Percentiles rank a stretch among this genome's conserved stretches.
Conservation (phyloP, 2,797 vertebrate genomes). For the Momotus momota region DNA sequence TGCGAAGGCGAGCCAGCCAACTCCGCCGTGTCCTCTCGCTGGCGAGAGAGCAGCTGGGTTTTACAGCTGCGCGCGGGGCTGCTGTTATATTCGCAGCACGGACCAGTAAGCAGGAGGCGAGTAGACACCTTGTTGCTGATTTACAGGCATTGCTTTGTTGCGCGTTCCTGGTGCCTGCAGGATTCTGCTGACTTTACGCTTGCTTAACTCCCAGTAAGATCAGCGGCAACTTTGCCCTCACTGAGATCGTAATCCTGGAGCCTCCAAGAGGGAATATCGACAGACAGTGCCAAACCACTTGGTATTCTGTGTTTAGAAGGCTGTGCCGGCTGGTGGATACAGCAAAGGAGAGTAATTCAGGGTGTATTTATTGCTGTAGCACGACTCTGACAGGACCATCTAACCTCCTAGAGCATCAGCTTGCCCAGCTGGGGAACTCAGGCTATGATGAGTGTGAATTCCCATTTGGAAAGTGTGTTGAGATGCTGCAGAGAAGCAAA, state of each 20-base stretch:
- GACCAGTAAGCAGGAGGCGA: neutral
- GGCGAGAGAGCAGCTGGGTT: neutral
- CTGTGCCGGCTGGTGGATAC: neutral
- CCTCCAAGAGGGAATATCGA: constrained; percentile 40
- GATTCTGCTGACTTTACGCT: constrained; percentile 58
- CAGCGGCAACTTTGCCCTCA: constrained; percentile 50
- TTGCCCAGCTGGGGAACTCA: constrained; percentile 14
- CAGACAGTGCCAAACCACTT: constrained; percentile 45
- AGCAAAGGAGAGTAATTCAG: constrained; percentile 31
- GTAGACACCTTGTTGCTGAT: constrained; percentile 49
- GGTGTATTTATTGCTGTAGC: constrained; percentile 36
- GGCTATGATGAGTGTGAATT: neutral
- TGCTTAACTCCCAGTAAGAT: constrained; percentile 48
- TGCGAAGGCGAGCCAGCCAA: fast-evolving
- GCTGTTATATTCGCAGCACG: neutral
- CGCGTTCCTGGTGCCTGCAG: neutral
- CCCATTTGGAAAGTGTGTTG: constrained; percentile 7
- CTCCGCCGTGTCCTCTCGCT: neutral
- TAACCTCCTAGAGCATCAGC: neutral
- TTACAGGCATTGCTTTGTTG: constrained; percentile 6
- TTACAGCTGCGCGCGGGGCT: neutral
- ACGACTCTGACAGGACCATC: neutral
- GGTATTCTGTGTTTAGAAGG: constrained; percentile 36
- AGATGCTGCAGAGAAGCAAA: constrained; percentile 27
- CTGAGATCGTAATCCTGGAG: constrained; percentile 34